phyloP scores from a whole-genome alignment of 2,888 invertebrate genomes.

The Sphaerophoria rueppellii region DNA sequence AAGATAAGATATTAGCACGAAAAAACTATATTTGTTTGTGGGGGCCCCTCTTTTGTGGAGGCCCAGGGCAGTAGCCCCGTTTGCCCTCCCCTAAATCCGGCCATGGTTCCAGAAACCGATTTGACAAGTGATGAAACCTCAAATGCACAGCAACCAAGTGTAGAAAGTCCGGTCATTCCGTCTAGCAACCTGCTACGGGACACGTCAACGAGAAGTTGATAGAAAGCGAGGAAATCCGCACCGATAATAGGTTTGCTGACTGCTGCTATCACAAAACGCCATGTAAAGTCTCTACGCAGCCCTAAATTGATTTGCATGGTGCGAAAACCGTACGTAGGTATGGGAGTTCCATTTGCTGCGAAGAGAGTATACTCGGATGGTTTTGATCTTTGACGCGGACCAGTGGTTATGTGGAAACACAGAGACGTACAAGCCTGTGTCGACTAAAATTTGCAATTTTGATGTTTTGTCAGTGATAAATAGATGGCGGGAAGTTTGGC shows the following conservation, averaged over 20 bases:
- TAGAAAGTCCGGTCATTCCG: slow-evolving; percentile 38
- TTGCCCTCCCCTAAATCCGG: too few species aligned
- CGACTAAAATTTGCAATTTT: slow-evolving; percentile 11
- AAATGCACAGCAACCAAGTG: slow-evolving; percentile 1
- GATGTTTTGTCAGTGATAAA: slow-evolving; percentile 2
- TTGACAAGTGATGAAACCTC: slow-evolving; percentile 24
- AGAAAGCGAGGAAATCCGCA: neutral
- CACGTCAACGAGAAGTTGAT: slow-evolving; percentile 35
- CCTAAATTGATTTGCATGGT: slow-evolving; percentile 19
- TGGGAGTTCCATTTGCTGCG: slow-evolving; percentile 19
- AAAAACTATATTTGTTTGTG: too few species aligned
- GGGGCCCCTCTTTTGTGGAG: too few species aligned
- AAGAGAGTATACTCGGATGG: slow-evolving; percentile 30
- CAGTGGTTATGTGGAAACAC: slow-evolving; percentile 6
- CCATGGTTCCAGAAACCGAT: slow-evolving; percentile 32
- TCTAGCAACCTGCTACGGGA: slow-evolving; percentile 23
- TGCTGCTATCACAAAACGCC: too few species aligned
- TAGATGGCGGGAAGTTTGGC: slow-evolving; percentile 13
- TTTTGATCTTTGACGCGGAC: neutral
- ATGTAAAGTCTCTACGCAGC: neutral
- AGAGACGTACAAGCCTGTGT: slow-evolving; percentile 26
- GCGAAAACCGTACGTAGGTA: slow-evolving; percentile 23
- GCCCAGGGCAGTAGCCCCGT: too few species aligned
- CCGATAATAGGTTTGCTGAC: too few species aligned
- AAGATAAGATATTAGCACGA: too few species aligned